These are phyloP conservation scores for Kradibia gibbosae DNA, from an alignment of 1,140 invertebrate genomes.

Conservation along the genomic window DNA sequence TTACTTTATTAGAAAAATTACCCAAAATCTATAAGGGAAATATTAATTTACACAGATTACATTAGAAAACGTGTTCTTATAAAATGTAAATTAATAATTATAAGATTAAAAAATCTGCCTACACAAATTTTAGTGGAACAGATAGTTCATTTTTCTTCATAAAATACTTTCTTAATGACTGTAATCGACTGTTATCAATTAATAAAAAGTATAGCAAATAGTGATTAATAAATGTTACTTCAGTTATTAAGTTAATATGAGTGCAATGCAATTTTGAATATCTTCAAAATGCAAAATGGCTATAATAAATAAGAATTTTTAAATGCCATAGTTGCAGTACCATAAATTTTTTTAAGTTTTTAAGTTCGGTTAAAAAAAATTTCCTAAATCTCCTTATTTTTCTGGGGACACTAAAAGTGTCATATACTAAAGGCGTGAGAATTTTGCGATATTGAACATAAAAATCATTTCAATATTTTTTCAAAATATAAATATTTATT, in stretches of 20 bases:
- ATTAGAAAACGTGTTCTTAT: not conserved
- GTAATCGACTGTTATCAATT: not conserved
- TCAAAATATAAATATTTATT: no score
- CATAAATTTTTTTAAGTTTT: slow-evolving; percentile 17
- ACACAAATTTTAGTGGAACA: not conserved
- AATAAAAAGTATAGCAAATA: not conserved
- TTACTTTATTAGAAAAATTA: no score
- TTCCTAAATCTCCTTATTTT: slow-evolving; percentile 12
- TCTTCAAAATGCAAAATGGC: slow-evolving; percentile 3
- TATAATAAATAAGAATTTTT: slow-evolving; percentile 21
- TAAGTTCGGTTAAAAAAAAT: slow-evolving; percentile 18
- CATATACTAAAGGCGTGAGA: no score
- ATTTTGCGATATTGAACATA: no score
- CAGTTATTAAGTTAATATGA: slow-evolving; percentile 10
- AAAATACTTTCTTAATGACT: not conserved
- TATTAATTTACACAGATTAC: not conserved
- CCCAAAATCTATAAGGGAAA: no score
- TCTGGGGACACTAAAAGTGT: not conserved
- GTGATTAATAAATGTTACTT: slow-evolving; percentile 1
- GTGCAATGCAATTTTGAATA: not conserved
- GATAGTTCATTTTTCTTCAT: not conserved
- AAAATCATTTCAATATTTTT: no score
- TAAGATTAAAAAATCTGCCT: not conserved
- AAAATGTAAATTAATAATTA: not conserved
- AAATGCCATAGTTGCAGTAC: slow-evolving; percentile 2